Base-by-base conservation (phyloP, 1,140 invertebrate genomes). In the Chrysopa pallens region DNA sequence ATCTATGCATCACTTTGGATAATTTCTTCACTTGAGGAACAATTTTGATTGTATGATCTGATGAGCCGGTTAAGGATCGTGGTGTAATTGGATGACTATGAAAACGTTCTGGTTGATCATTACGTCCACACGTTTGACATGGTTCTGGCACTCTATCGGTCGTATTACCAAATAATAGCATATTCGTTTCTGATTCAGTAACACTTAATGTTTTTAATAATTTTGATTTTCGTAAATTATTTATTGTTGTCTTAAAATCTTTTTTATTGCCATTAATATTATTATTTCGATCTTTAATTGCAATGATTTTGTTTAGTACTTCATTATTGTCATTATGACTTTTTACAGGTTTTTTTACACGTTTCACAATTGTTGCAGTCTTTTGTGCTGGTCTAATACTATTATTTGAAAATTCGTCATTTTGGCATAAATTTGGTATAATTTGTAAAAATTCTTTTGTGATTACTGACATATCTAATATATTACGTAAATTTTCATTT, bases 381-480 rank as follows among this genome's bases (percentile, higher is more conserved):
- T 33, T 33, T 33, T 33, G 8, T 6, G 31, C 31, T 4, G 31
- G 8, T 33, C 31, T 33, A 33, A 33, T 33, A 33, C n/a, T 12
- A 33, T 9, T 33, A 2, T 33, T 9, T 33, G 8, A 11, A 33
- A 33, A 9, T 33, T 33, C 31, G 6, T 9, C 31, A 9, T 51
- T 17, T 13, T 50, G 45, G 43, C 58, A 60, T 15, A 60, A 42
- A 39, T 56, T 63, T 6, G 63, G 56, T 23, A 23, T 23, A 28
- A 63, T 55, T 39, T 58, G 54, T 6, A 71, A 50, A n/a, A 71
- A 59, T 39, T 70, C 68, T 49, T 73, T 70, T 42, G 63, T 62
- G 27, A 74, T 52, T n/a, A 69, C 49, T 1, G 72, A 71, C 72
- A 76, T 74, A 48, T 75, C 74, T 12, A 76, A 58, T 49, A 72